Evolutionary conservation across 2,113 vertebrate species (phyloP), one percentile per base, ranked within the genome.

Genomic region (Himantopus leucocephalus): DNA sequence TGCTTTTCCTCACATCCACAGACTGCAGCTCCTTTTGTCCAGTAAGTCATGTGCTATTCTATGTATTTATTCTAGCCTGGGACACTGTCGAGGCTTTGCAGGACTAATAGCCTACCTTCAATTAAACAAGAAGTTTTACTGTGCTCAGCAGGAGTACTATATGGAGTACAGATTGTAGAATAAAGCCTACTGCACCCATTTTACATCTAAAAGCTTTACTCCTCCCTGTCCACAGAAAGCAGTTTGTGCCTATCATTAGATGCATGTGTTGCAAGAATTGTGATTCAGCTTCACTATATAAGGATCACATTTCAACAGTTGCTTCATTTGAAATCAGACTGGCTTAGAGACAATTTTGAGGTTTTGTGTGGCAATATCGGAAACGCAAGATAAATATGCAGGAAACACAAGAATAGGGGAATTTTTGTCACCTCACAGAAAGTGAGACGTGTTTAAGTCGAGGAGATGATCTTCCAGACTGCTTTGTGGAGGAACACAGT

Each of bases 271-370:
- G 81, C 90, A 94, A 92, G 89, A 85, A 85, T 66, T 95, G 80
- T 87, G 93, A 96, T 95, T 97, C 91, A 96, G 86, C 81, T 91
- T 88, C 91, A 29, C 94, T 95, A n/a, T 14, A 30, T 15, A n/a
- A 85, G 78, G 93, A 75, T 96, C 91, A 24, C 11, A 92, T 95
- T 97, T 94, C 91, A 87, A 73, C 94, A 94, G 96, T 92, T 96
- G 95, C 86, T 85, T 94, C 94, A 88, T 62, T 45, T 91, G 91
- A 96, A 90, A 92, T 56, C 87, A 91, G 91, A 8, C 88, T 91
- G 86, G 94, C 94, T 41, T 4, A 11, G 66, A 88, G 85, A 94
- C 87, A 95, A 18, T 72, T 92, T 30, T 60, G 83, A 94, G 94
- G 91, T 5, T 96, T 91, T 92, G 73, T 95, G 91, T 85, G 66